Percentiles rank a stretch among this genome's conserved stretches.
phyloP scores from a whole-genome alignment of 2,888 invertebrate genomes.

The Trichogramma evanescens region DNA sequence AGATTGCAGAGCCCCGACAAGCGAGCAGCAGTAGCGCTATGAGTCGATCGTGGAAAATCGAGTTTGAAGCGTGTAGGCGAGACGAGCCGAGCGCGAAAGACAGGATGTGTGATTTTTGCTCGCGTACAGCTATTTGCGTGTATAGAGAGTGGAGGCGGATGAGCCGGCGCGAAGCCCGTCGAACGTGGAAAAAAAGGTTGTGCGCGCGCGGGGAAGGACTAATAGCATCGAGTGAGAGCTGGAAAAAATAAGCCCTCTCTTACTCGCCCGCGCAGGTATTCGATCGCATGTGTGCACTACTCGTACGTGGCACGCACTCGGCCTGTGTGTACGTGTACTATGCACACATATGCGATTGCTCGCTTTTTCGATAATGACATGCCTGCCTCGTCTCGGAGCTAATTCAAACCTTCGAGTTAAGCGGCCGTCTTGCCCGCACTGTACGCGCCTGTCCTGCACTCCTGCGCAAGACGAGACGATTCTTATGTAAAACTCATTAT shows the following conservation, averaged over 20 bases:
- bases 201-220: neutral
- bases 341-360: too few relatives aligned
- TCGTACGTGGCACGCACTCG: too few relatives aligned
- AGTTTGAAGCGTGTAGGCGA: neutral
- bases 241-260: constrained; percentile 6
- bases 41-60: constrained; percentile 5
- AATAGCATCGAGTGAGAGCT: neutral
- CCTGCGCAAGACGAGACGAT: too few relatives aligned
- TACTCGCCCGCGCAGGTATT: constrained; percentile 7
- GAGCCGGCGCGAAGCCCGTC: too few relatives aligned
- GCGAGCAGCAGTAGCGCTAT: neutral
- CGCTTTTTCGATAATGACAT: constrained; percentile 23
- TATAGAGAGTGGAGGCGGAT: too few relatives aligned
- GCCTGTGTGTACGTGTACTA: too few relatives aligned
- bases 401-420: constrained; percentile 23
- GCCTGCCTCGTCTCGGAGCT: constrained; percentile 21
- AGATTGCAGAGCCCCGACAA: neutral
- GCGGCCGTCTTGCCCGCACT: too few relatives aligned
- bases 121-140: too few relatives aligned
- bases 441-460: too few relatives aligned
- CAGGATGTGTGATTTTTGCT: constrained; percentile 10
- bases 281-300: neutral
- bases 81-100: neutral
- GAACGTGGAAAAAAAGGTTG: too few relatives aligned
- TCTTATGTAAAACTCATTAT: too few relatives aligned